These are phyloP conservation scores for Harlomillsia oculata DNA, from an alignment of 1,140 invertebrate species.

Conservation along the genomic window DNA sequence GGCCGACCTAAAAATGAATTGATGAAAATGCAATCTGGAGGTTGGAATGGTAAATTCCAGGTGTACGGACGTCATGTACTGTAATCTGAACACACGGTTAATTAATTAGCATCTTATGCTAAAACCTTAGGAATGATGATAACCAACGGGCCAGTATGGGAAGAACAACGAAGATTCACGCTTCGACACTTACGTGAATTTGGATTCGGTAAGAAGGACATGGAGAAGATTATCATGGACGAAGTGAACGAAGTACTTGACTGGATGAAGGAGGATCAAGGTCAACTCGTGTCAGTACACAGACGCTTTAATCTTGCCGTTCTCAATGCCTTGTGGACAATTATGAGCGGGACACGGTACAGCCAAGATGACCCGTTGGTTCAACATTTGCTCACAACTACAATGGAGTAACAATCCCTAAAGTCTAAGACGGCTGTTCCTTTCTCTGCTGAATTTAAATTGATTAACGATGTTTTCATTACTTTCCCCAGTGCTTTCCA, in stretches of 20 bases:
- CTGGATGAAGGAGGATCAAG: not conserved
- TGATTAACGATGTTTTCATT: no score
- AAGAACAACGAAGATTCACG: slow-evolving; percentile 4
- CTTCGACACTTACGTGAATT: slow-evolving; percentile 2
- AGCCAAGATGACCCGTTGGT: slow-evolving; percentile 9
- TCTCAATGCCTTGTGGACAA: slow-evolving; percentile 13
- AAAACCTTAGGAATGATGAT: no score
- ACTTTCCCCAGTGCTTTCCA: no score
- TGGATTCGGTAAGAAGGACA: slow-evolving; percentile 5
- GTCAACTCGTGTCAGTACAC: not conserved
- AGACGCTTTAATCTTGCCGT: slow-evolving; percentile 1
- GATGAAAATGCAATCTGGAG: not conserved
- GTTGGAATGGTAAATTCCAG: no score
- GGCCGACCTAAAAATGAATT: not conserved
- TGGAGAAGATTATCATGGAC: not conserved
- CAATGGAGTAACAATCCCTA: no score
- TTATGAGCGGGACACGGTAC: not conserved
- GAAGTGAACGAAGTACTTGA: slow-evolving; percentile 9
- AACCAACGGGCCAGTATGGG: slow-evolving; percentile 4
- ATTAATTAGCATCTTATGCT: no score
- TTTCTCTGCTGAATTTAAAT: no score
- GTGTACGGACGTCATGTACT: no score
- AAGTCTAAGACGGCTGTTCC: no score
- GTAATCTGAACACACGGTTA: no score
- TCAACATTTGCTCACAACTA: no score